phyloP scores from a whole-genome alignment of 2,797 vertebrate genomes.

The Sus cebifrons region DNA sequence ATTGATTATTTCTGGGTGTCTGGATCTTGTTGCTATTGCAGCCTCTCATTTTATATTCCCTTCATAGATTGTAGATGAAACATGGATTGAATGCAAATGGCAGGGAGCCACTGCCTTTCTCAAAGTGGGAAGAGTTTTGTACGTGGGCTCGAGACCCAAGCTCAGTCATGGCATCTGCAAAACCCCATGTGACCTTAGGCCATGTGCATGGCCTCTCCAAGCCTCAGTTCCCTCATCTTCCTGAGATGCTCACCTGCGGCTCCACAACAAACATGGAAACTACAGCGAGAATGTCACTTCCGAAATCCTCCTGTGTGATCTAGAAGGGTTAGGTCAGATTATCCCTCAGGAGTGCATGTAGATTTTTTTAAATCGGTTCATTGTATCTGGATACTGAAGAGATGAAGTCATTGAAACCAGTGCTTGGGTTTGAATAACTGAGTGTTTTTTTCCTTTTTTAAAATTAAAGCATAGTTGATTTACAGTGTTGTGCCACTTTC shows the following conservation, averaged over 20 bases:
- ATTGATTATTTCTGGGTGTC: neutral
- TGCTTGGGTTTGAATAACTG: neutral
- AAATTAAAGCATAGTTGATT: too few relatives aligned
- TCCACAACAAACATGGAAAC: neutral
- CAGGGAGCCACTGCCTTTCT: neutral
- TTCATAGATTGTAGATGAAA: neutral
- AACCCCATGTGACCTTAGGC: neutral
- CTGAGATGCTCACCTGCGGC: neutral
- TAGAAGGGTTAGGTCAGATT: neutral
- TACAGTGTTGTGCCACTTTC: too few relatives aligned
- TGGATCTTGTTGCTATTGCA: neutral
- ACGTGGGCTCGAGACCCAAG: neutral
- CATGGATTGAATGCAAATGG: neutral
- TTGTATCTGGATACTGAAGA: neutral
- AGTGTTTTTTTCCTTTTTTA: too few relatives aligned
- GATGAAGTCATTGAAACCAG: neutral
- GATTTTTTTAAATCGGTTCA: neutral
- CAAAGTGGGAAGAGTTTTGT: neutral
- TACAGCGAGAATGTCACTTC: neutral
- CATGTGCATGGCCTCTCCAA: fast-evolving
- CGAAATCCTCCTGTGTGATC: neutral
- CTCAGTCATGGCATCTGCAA: fast-evolving
- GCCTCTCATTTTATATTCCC: too few relatives aligned
- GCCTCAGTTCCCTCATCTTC: neutral
- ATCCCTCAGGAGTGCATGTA: neutral